Base-by-base conservation (phyloP, 2,888 invertebrate species). In the Macroteleia sp. region DNA sequence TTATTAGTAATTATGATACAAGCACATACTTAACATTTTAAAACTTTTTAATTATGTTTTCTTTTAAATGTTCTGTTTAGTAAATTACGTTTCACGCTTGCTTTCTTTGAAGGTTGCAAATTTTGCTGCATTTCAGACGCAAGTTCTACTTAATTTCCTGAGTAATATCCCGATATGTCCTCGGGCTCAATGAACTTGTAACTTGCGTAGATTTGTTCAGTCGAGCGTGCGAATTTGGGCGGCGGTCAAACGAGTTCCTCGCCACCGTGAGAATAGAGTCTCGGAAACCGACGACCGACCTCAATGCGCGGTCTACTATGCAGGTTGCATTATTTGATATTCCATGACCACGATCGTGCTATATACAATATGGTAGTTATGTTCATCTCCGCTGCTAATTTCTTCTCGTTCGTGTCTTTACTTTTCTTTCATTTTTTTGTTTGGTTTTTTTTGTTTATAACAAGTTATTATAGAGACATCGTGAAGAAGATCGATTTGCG, bases 161-260 rank as follows among this genome's bases (percentile, higher is more conserved):
- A 69, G 57, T 50, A 54, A 50, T 54, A 62, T 46, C 54, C 28
- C 16, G 20, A 56, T 56, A 71, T 76, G 62, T 76, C 75, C 61
- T 54, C 62, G 44, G 69, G 69, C 76, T 76, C 76, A 76, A 69
- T 76, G 76, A 76, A 76, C 69, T 77, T 77, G 77, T 64, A 77
- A 70, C 77, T 77, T 62, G 77, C 70, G 77, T 77, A 77, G 77
- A 77, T 77, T 77, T 77, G 77, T 70, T 77, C 77, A 64, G 70
- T 66, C 70, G 70, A 81, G 83, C 84, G 84, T 84, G 84, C 81
- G 84, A 83, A 84, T 84, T 84, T 83, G 80, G 83, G 79, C 80
- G 75, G 82, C 76, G 78, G 83, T 83, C 82, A 84, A 81, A 82
- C 79, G 75, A 82, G 83, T 83, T 84, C 82, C 78, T 82, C 75